Percentiles rank a stretch among this genome's conserved stretches.
These are phyloP conservation scores for cattle (Bos taurus) DNA, from an alignment of 2,113 vertebrate species.

Conservation along the genomic window DNA sequence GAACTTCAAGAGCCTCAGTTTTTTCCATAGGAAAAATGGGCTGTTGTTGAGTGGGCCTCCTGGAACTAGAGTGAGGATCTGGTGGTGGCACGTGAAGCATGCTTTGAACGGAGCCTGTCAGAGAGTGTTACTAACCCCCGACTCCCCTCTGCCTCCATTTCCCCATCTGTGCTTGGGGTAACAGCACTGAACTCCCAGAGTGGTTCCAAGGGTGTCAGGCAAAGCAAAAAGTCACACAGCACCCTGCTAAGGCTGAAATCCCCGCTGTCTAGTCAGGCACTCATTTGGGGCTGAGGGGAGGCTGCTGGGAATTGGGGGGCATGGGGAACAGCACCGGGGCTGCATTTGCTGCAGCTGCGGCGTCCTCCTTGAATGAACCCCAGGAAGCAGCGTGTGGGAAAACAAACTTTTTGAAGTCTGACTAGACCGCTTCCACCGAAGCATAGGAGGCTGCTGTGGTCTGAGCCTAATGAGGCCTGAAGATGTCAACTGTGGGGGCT, in stretches of 20 bases:
- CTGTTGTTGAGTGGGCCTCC: rapidly evolving
- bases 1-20: neutral
- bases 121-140: rapidly evolving
- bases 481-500: conserved; percentile 1
- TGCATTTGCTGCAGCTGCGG: rapidly evolving
- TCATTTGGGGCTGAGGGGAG: neutral
- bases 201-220: neutral
- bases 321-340: neutral
- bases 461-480: conserved; percentile 45
- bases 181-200: rapidly evolving
- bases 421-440: neutral
- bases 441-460: neutral
- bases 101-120: rapidly evolving
- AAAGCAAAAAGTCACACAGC: rapidly evolving
- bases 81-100: rapidly evolving
- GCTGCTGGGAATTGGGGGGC: neutral
- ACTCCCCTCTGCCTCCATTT: neutral
- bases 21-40: neutral
- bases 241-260: rapidly evolving
- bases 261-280: rapidly evolving
- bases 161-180: neutral
- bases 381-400: neutral
- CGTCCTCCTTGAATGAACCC: neutral
- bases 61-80: neutral
- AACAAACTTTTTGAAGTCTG: neutral